Percentiles rank a stretch among this genome's conserved stretches.
Evolutionary conservation across 2,113 vertebrate genomes (phyloP).

Genomic region (Nerophis lumbriciformis): DNA sequence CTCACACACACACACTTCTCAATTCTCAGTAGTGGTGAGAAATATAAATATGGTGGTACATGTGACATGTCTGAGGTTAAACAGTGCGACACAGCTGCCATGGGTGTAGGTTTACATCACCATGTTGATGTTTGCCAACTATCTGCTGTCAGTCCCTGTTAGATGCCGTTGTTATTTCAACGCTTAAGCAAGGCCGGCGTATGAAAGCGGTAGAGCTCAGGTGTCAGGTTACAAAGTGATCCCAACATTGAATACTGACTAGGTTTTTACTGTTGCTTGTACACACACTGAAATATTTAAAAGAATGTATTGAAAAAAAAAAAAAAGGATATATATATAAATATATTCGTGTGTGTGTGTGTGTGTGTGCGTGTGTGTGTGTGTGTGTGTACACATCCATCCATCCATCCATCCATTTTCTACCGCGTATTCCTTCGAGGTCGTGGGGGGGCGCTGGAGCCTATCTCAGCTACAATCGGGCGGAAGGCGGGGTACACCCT

Average conservation of each 20-base stretch:
- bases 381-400: too few species aligned
- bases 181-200: slow-evolving; percentile 30
- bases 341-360: too few species aligned
- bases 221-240: slow-evolving; percentile 26
- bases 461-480: too few species aligned
- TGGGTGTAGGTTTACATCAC: slow-evolving; percentile 46
- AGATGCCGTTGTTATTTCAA: slow-evolving; percentile 56
- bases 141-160: slow-evolving; percentile 45
- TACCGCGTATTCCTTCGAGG: too few species aligned
- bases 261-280: too few species aligned
- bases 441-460: too few species aligned
- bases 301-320: too few species aligned
- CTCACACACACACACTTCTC: slow-evolving; percentile 19
- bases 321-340: too few species aligned
- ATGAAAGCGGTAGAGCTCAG: slow-evolving; percentile 54
- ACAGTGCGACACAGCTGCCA: slow-evolving; percentile 47
- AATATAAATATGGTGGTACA: slow-evolving; percentile 31
- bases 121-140: slow-evolving; percentile 34
- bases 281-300: too few species aligned
- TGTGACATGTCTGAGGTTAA: slow-evolving; percentile 52
- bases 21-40: slow-evolving; percentile 35
- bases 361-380: too few species aligned
- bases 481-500: too few species aligned
- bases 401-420: too few species aligned
- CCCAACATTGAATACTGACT: slow-evolving; percentile 12